These are phyloP conservation scores for Drosophila multiciliata DNA, from an alignment of 2,888 invertebrate species.

Conservation along the genomic window DNA sequence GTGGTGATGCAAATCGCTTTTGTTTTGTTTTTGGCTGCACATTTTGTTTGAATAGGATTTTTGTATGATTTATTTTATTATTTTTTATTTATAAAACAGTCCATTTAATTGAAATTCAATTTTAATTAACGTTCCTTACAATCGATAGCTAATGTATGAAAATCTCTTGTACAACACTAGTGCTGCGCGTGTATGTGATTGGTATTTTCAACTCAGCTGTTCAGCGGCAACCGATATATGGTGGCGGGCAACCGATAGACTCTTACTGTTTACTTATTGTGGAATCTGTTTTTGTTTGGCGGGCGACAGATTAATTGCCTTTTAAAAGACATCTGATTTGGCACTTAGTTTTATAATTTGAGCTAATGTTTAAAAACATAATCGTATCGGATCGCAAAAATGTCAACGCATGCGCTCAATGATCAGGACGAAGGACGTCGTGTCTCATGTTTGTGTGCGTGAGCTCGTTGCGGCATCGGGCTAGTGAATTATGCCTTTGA, in stretches of 20 bases:
- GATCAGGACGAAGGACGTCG: constrained; percentile 50
- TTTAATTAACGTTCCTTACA: constrained; percentile 29
- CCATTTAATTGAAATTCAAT: background rate
- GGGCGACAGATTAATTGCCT: constrained; percentile 20
- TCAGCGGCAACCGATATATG: constrained; percentile 9
- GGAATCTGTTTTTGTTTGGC: constrained; percentile 38
- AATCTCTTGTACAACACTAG: constrained; percentile 24
- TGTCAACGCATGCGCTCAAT: constrained; percentile 44
- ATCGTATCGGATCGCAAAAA: constrained; percentile 11
- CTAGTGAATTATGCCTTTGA: constrained; percentile 25
- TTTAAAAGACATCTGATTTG: constrained; percentile 7
- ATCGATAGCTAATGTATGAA: background rate
- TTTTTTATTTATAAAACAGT: background rate
- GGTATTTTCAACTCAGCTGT: constrained; percentile 37
- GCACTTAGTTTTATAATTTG: background rate
- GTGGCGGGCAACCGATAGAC: constrained; percentile 26
- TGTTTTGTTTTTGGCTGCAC: background rate
- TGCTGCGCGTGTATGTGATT: constrained; percentile 14
- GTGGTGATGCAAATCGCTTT: background rate
- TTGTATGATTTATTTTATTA: background rate
- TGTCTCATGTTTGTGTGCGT: constrained; percentile 5
- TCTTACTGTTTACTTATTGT: constrained; percentile 9
- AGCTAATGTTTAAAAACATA: background rate
- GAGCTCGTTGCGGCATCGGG: constrained; percentile 20
- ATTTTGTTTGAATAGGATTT: background rate